Evolutionary conservation across 2,888 invertebrate species (phyloP).

Genomic region (Coremacera marginata): DNA sequence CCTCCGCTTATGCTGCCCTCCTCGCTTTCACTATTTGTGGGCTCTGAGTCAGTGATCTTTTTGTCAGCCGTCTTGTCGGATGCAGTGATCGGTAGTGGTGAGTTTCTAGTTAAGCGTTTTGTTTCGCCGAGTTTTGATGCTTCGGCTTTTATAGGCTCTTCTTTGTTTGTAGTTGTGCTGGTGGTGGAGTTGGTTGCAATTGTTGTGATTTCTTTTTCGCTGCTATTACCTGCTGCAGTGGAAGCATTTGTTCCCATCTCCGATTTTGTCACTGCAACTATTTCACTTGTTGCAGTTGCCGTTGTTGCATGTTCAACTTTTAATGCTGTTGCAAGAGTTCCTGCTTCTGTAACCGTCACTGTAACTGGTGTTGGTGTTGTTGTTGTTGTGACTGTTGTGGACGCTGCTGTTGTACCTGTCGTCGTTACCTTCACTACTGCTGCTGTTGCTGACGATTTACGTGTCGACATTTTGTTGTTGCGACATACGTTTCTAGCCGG

Average conservation of each 20-base stretch:
- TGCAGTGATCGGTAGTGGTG: conserved; percentile 55
- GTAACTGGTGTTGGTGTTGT: conserved; percentile 25
- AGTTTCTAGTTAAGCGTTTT: conserved; percentile 57
- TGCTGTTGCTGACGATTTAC: conserved; percentile 44
- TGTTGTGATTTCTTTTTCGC: conserved; percentile 31
- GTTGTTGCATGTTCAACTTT: conserved; percentile 23
- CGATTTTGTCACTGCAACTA: conserved; percentile 15
- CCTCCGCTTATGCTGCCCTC: conserved; percentile 35
- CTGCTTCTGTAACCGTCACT: neutral
- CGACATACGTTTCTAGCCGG: conserved; percentile 33
- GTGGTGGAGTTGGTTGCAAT: conserved; percentile 35
- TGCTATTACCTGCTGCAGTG: conserved; percentile 31
- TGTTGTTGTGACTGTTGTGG: conserved; percentile 42
- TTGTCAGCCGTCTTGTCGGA: conserved; percentile 39
- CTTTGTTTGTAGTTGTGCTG: conserved; percentile 45
- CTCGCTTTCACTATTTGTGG: conserved; percentile 50
- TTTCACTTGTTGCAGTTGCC: conserved; percentile 7
- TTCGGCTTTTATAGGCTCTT: conserved; percentile 36
- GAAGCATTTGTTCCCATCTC: conserved; percentile 25
- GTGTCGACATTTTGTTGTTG: conserved; percentile 49
- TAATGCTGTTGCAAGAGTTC: conserved; percentile 33
- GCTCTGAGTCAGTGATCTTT: conserved; percentile 38
- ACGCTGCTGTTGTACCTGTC: conserved; percentile 43
- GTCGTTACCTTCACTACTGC: conserved; percentile 41
- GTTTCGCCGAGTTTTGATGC: conserved; percentile 46